These are phyloP conservation scores for Eulimnadia texana DNA, from an alignment of 1,140 invertebrate genomes.

Conservation along the genomic window DNA sequence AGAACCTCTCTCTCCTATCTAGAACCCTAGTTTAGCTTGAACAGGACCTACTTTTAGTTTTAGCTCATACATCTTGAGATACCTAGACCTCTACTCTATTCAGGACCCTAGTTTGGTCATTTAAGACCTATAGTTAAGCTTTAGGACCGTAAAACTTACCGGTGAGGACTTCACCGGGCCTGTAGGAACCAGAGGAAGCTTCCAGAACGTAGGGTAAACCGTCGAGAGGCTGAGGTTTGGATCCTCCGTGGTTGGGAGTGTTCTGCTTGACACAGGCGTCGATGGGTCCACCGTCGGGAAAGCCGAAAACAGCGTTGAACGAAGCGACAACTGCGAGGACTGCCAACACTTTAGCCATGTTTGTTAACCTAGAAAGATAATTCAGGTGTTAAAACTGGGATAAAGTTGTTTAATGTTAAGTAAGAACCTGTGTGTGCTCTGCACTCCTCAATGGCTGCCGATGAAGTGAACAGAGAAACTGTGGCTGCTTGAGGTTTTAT, in stretches of 20 bases:
- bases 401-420: too few species aligned
- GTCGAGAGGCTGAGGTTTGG: slow-evolving; percentile 41
- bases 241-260: slow-evolving; percentile 55
- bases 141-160: slow-evolving; percentile 38
- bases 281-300: slow-evolving; percentile 59
- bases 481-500: background rate
- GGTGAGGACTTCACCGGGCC: slow-evolving; percentile 46
- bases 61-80: too few species aligned
- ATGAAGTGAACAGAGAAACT: background rate
- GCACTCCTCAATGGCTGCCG: background rate
- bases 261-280: slow-evolving; percentile 61
- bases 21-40: too few species aligned
- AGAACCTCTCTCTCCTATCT: too few species aligned
- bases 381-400: background rate
- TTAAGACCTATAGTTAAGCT: too few species aligned
- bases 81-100: too few species aligned
- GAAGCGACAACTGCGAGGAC: background rate
- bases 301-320: slow-evolving; percentile 26
- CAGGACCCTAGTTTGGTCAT: too few species aligned
- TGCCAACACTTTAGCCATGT: background rate
- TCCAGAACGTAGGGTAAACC: slow-evolving; percentile 47
- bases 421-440: too few species aligned
- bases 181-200: slow-evolving; percentile 42
- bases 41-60: too few species aligned
- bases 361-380: background rate